Evolutionary conservation across 1,140 invertebrate species (phyloP), one percentile per base, ranked within the genome.

Genomic region (Bombus terrestris): DNA sequence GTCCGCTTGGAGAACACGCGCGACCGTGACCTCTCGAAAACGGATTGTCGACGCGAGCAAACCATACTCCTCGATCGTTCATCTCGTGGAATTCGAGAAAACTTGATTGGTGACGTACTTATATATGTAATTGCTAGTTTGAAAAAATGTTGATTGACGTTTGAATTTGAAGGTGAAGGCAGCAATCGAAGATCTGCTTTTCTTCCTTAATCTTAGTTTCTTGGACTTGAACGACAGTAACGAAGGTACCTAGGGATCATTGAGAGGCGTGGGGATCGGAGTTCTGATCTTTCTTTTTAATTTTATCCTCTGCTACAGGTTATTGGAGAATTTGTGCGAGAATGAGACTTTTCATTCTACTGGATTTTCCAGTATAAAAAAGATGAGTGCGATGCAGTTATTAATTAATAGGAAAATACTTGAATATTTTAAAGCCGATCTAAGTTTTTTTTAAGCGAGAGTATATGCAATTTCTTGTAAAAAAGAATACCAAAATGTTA

Each of bases 21-120:
- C 41, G 72, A 74, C 72, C n/a, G 41, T 43, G 59, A 71, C 37
- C 28, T 78, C 82, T 79, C 41, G 41, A 43, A 43, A 43, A 43
- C 25, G 47, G 47, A 53, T 53, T 53, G 47, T 53, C 22, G 18
- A 53, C 18, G 5, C 18, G 28, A 41, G 71, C 28, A 32, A 39
- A n/a, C 3, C 22, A n/a, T 13, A 53, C 47, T 53, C 32, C 9
- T 37, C 9, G 68, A 69, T 37, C 35, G 9, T 37, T 25, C 8
- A 25, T 37, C 35, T 69, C 69, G 12, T 6, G 37, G 25, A 71
- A 71, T 41, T 71, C 25, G 37, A 37, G 68, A 18, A 32, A 66
- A 66, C 62, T 32, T 32, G 62, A 64, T 64, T 6, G 13, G 13
- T 9, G 35, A 53, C 18, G 47, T 53, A 53, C 18, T 22, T 53